Conservation (phyloP, 2,113 vertebrate genomes). For the Anseranas semipalmata region DNA sequence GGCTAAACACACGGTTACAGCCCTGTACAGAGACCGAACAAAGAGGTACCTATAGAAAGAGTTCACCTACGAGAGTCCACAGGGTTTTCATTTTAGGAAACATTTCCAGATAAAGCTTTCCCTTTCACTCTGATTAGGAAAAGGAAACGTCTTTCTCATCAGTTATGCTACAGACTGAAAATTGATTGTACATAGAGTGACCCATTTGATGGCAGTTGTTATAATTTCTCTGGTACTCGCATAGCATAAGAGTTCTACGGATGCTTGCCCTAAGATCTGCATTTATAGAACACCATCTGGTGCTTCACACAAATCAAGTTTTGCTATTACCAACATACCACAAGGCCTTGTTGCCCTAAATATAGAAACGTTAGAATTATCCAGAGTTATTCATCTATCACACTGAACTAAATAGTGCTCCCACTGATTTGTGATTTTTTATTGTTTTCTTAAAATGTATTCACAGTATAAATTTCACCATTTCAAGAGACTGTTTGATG, state of each 20-base stretch:
- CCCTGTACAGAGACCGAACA: not conserved
- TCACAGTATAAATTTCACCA: not conserved
- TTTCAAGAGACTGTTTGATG: constrained; percentile 25
- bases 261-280: constrained; percentile 41
- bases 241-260: not conserved
- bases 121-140: not conserved
- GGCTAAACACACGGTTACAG: not conserved
- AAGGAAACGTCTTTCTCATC: not conserved
- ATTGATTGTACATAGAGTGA: not conserved
- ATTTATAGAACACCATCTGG: constrained; percentile 68
- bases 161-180: not conserved
- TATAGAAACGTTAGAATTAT: constrained; percentile 55
- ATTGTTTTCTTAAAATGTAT: constrained; percentile 51
- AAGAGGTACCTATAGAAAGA: not conserved
- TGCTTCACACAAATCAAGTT: constrained; percentile 35
- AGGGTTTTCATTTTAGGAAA: not conserved
- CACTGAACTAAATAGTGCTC: constrained; percentile 27
- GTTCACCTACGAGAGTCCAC: not conserved
- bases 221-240: not conserved
- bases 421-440: constrained; percentile 57
- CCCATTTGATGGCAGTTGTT: not conserved
- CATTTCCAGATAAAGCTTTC: not conserved
- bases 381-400: constrained; percentile 16
- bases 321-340: constrained; percentile 19
- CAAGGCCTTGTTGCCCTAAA: constrained; percentile 50